phyloP scores from a whole-genome alignment of 2,113 vertebrate species.

The Corythoichthys intestinalis region DNA sequence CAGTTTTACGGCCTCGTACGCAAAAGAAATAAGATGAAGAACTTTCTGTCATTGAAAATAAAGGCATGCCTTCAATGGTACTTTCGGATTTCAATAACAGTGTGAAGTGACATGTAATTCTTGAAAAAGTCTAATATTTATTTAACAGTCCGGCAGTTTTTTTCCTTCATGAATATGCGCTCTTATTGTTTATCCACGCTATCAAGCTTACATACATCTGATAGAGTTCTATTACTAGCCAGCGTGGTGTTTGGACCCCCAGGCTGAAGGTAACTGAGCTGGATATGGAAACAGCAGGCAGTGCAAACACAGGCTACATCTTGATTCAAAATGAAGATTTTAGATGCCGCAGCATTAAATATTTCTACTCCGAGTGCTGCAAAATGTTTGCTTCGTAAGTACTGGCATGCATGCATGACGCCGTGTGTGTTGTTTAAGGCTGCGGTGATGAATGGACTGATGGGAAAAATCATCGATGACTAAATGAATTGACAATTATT shows the following conservation, averaged over 20 bases:
- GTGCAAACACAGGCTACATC: slow-evolving; percentile 5
- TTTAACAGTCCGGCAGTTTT: background rate
- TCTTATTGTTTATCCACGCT: background rate
- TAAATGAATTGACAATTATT: too few relatives aligned
- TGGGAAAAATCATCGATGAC: too few relatives aligned
- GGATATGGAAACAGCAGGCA: background rate
- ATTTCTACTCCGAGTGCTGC: background rate
- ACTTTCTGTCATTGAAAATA: too few relatives aligned
- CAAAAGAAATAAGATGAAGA: background rate
- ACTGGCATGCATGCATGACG: background rate
- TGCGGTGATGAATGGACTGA: too few relatives aligned
- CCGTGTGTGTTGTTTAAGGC: background rate
- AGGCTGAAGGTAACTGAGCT: background rate
- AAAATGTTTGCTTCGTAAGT: background rate
- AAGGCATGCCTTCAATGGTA: background rate
- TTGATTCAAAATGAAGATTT: slow-evolving; percentile 10
- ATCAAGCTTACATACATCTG: background rate
- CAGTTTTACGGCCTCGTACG: background rate
- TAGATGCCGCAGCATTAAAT: background rate
- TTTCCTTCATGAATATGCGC: background rate
- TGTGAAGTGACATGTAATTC: background rate
- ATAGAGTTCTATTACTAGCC: background rate
- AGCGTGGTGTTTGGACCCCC: background rate
- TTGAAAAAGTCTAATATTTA: background rate
- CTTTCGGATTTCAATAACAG: background rate